These are phyloP conservation scores for Eristalinus aeneus DNA, from an alignment of 2,888 invertebrate species.

Conservation along the genomic window DNA sequence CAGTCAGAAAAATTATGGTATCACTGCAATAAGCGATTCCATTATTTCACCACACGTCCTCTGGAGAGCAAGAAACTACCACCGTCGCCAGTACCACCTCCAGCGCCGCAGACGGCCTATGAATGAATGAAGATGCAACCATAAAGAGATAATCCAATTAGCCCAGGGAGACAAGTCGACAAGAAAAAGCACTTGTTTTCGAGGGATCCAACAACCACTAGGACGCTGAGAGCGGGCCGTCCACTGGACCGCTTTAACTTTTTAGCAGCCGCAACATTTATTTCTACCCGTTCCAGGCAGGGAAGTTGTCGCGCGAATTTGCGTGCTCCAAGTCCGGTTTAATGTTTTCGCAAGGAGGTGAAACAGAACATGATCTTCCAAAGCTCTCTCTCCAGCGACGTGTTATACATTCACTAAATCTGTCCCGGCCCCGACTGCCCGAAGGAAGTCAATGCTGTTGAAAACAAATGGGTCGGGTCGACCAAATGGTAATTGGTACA, in stretches of 20 bases:
- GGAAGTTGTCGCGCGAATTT: slow-evolving; percentile 14
- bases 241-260: slow-evolving; percentile 1
- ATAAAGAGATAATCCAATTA: slow-evolving; percentile 77
- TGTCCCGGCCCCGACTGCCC: not conserved
- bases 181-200: slow-evolving; percentile 78
- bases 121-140: slow-evolving; percentile 63
- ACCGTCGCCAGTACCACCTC: not conserved
- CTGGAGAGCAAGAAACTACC: not conserved
- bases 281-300: not conserved
- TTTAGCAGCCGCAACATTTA: slow-evolving; percentile 8
- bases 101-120: slow-evolving; percentile 1
- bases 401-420: slow-evolving; percentile 31
- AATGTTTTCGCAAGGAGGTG: slow-evolving; percentile 51
- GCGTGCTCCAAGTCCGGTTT: slow-evolving; percentile 40
- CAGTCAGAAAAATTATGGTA: slow-evolving; percentile 32
- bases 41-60: slow-evolving; percentile 42
- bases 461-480: slow-evolving; percentile 50
- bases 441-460: not conserved
- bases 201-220: slow-evolving; percentile 23
- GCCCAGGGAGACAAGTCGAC: slow-evolving; percentile 76
- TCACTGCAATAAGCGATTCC: slow-evolving; percentile 64
- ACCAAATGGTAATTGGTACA: slow-evolving; percentile 65
- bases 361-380: slow-evolving; percentile 57
- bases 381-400: slow-evolving; percentile 6
- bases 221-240: not conserved